These are phyloP conservation scores for Heterodera schachtii DNA, from an alignment of 1,140 invertebrate genomes.

Conservation along the genomic window DNA sequence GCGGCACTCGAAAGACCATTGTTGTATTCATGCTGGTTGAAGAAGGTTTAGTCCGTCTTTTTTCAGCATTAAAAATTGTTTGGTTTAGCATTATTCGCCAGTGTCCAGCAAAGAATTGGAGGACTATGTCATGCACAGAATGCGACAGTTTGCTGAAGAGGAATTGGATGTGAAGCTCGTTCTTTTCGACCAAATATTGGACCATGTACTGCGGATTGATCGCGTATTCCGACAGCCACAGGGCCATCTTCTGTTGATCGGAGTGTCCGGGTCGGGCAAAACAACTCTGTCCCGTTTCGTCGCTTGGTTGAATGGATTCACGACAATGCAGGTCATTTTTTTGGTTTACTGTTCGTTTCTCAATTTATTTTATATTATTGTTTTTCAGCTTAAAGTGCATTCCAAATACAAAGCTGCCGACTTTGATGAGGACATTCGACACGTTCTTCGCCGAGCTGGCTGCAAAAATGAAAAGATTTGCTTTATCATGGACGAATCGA, in stretches of 20 bases:
- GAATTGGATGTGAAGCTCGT: slow-evolving; percentile 96
- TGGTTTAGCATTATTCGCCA: slow-evolving; percentile 81
- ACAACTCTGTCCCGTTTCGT: slow-evolving; percentile 97
- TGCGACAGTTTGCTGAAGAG: slow-evolving; percentile 99
- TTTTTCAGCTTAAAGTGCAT: slow-evolving; percentile 76
- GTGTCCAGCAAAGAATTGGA: slow-evolving; percentile 90
- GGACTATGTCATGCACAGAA: slow-evolving; percentile 91
- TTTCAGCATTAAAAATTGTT: background rate
- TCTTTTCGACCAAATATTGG: slow-evolving; percentile 95
- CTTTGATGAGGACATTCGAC: slow-evolving; percentile 96
- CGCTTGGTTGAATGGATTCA: slow-evolving; percentile 99
- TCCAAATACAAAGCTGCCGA: slow-evolving; percentile 98
- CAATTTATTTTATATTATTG: background rate
- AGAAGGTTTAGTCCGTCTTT: slow-evolving; percentile 30
- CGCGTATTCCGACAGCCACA: slow-evolving; percentile 96
- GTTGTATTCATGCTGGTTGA: slow-evolving; percentile 97
- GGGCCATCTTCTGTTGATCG: slow-evolving; percentile 91
- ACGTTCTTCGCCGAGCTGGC: slow-evolving; percentile 87
- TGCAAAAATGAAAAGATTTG: slow-evolving; percentile 98
- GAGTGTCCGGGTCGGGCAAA: slow-evolving; percentile 95
- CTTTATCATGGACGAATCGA: slow-evolving; percentile 98
- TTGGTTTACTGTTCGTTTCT: background rate
- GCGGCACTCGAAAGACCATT: slow-evolving; percentile 86
- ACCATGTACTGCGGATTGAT: slow-evolving; percentile 96
- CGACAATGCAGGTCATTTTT: slow-evolving; percentile 85